A percentile compares a stretch with the other conserved stretches of the same genome.
Evolutionary conservation across 2,888 invertebrate genomes (phyloP).

Genomic region (Parapristionchus giblindavisi): DNA sequence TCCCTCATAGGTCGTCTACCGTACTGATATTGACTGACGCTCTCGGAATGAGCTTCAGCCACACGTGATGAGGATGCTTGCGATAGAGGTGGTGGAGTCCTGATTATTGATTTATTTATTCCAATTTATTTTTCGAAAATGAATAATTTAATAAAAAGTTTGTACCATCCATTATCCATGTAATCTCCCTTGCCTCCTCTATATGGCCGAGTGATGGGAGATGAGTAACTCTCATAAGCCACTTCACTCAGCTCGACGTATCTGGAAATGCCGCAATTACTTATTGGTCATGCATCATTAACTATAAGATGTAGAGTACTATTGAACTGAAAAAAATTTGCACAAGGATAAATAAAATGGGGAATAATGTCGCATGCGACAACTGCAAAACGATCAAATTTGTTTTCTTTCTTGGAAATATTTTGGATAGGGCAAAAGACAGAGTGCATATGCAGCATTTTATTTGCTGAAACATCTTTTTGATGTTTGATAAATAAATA

Average conservation of each 20-base stretch:
- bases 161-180: slow-evolving; percentile 36
- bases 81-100: slow-evolving; percentile 14
- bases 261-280: no score
- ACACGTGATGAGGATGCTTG: slow-evolving; percentile 44
- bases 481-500: no score
- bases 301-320: no score
- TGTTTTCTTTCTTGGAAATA: no score
- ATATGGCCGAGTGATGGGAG: slow-evolving; percentile 3
- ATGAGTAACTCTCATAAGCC: slow-evolving; percentile 40
- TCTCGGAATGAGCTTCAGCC: slow-evolving; percentile 55
- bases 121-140: background rate
- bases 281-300: no score
- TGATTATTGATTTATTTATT: background rate
- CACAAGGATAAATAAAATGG: no score
- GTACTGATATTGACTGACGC: slow-evolving; percentile 53
- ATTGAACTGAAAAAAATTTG: no score
- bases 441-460: no score
- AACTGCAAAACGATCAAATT: no score
- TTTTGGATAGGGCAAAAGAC: no score
- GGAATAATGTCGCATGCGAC: no score
- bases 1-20: slow-evolving; percentile 36
- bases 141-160: background rate
- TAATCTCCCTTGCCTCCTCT: slow-evolving; percentile 28
- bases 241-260: slow-evolving; percentile 51
- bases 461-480: no score